Percentiles rank a stretch among this genome's conserved stretches.
phyloP scores from a whole-genome alignment of 2,113 vertebrate species.

The Neotoma lepida region DNA sequence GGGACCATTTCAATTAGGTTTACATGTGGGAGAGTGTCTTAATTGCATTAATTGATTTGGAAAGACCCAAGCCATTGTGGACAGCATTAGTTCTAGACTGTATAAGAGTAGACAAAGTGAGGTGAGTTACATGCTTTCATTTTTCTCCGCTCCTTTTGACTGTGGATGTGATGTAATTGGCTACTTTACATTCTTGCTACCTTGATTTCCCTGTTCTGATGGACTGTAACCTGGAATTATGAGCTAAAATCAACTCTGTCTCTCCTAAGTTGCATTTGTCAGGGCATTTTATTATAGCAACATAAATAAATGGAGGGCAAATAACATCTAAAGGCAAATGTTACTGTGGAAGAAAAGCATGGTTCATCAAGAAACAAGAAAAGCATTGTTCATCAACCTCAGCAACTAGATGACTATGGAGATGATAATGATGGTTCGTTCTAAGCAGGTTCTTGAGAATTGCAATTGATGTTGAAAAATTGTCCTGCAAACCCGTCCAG shows the following conservation, averaged over 20 bases:
- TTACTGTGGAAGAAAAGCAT: rapidly evolving
- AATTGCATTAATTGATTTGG: not conserved
- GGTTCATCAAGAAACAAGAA: not conserved
- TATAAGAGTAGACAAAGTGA: not conserved
- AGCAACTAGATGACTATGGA: rapidly evolving
- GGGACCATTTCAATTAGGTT: not conserved
- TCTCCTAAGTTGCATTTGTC: not conserved
- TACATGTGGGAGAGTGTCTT: too few species aligned
- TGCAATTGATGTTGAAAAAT: not conserved
- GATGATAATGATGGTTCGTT: not conserved
- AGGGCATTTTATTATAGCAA: not conserved
- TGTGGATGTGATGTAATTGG: too few species aligned
- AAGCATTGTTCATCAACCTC: rapidly evolving
- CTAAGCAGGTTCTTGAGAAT: not conserved
- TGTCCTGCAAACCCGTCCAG: rapidly evolving
- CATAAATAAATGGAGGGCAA: not conserved
- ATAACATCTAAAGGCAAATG: too few species aligned
- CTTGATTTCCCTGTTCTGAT: not conserved
- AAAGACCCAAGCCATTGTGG: not conserved
- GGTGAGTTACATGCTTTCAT: not conserved
- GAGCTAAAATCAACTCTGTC: too few species aligned
- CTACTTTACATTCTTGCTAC: too few species aligned
- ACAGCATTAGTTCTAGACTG: too few species aligned
- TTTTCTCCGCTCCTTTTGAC: not conserved
- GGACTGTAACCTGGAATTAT: not conserved